Evolutionary conservation across 2,888 invertebrate species (phyloP).

Genomic region (Cataglyphis livida): DNA sequence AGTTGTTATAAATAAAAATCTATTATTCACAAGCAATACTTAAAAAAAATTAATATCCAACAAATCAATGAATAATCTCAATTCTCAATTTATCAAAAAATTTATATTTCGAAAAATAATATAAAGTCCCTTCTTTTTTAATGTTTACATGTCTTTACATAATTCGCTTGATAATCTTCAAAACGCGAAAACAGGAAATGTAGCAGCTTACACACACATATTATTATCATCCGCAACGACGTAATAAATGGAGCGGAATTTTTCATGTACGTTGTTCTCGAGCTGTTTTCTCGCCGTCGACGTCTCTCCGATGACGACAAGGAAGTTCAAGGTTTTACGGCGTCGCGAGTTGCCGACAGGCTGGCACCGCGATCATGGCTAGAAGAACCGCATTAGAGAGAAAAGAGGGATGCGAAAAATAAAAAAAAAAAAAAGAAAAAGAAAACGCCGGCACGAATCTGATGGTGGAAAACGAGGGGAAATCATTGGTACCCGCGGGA

Average conservation of each 20-base stretch:
- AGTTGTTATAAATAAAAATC: background rate
- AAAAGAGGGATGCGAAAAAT: conserved; percentile 31
- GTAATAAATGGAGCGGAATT: conserved; percentile 20
- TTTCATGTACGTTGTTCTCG: conserved; percentile 12
- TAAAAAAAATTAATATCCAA: background rate
- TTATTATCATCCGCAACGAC: conserved; percentile 16
- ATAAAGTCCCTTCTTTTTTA: background rate
- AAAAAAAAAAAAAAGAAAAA: conserved; percentile 7
- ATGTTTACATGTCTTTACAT: background rate
- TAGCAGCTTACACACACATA: background rate
- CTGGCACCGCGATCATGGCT: conserved; percentile 30
- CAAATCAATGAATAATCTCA: background rate
- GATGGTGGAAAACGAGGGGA: conserved; percentile 26
- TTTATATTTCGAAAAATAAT: background rate
- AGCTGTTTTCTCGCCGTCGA: conserved; percentile 40
- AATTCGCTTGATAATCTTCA: conserved; percentile 8
- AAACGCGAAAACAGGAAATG: conserved; percentile 22
- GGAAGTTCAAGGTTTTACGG: conserved; percentile 73
- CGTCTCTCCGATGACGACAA: conserved; percentile 55
- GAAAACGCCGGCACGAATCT: conserved; percentile 15
- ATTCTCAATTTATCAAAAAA: background rate
- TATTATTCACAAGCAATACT: background rate
- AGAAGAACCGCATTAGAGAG: conserved; percentile 28
- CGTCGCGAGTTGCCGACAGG: conserved; percentile 55
- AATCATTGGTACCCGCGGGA: conserved; percentile 37